Evolutionary conservation across 1,140 invertebrate species (phyloP).

Genomic region (Neocloeon triangulifer): DNA sequence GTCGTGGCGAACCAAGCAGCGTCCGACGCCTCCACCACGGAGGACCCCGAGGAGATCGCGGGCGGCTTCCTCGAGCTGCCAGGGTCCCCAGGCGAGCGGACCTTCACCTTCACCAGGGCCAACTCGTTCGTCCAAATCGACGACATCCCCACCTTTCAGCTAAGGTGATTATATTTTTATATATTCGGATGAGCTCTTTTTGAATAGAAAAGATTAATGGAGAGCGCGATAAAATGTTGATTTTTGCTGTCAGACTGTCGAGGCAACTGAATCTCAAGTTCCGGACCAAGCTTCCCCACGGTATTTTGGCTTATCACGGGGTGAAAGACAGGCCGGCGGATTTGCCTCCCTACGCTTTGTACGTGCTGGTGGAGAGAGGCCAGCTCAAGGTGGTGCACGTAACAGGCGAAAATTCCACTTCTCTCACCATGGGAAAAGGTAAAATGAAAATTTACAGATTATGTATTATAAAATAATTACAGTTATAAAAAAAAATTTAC

Average conservation of each 20-base stretch:
- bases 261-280: slow-evolving; percentile 73
- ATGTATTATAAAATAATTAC: neutral
- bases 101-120: slow-evolving; percentile 72
- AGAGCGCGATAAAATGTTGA: slow-evolving; percentile 4
- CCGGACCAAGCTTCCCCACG: slow-evolving; percentile 62
- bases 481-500: too few relatives aligned
- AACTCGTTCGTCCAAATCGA: slow-evolving; percentile 73
- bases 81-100: slow-evolving; percentile 50
- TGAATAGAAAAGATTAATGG: neutral
- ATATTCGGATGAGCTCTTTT: slow-evolving; percentile 5
- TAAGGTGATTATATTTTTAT: slow-evolving; percentile 29
- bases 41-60: neutral
- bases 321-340: slow-evolving; percentile 56
- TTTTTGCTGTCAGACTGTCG: slow-evolving; percentile 37
- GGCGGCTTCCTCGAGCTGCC: slow-evolving; percentile 48
- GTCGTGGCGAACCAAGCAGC: too few relatives aligned
- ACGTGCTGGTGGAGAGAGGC: slow-evolving; percentile 73
- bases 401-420: slow-evolving; percentile 63
- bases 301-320: slow-evolving; percentile 67
- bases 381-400: slow-evolving; percentile 76
- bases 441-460: slow-evolving; percentile 10
- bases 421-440: slow-evolving; percentile 61
- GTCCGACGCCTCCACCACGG: slow-evolving; percentile 18
- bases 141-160: slow-evolving; percentile 63
- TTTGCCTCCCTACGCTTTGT: slow-evolving; percentile 57